Evolutionary conservation across 2,797 vertebrate genomes (phyloP), one percentile per base, ranked within the genome.

Genomic region (Coracias cyanogaster): DNA sequence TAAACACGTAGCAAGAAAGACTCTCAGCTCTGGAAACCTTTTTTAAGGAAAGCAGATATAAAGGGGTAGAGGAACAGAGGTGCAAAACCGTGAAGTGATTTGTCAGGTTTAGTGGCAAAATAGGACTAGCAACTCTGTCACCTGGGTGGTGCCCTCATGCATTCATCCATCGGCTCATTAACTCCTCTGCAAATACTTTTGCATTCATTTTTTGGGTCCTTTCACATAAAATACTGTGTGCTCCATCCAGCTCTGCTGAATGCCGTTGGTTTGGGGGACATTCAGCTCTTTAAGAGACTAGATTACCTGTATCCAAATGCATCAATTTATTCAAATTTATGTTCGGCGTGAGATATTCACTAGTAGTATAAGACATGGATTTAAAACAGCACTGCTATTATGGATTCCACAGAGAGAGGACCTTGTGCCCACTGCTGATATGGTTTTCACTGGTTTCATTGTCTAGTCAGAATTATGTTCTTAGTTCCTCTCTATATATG

Each of bases 101-200:
- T 86, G 25, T 83, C 65, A 71, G 29, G 24, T 92, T 73, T 65
- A 37, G 18, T 90, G 57, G 29, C 73, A 89, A 74, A 91, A 80
- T 4, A 65, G 16, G 7, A 25, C 24, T 48, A 51, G 20, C n/a
- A 51, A 45, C 10, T 60, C 37, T 86, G 52, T 45, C 71, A 54
- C 21, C 60, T 60, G 20, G 60, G 24, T 70, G 25, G 33, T 82
- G 15, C 64, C 57, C 41, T 78, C 52, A 15, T 41, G 37, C 15
- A 22, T 90, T 86, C 37, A 41, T 73, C 28, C 37, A 7, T 28
- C 74, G 62, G 17, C 21, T 90, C 37, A 33, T 51, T 66, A 82
- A 37, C 51, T 76, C 7, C 29, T 76, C 48, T 84, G 61, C 9
- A 94, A 25, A 79, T 84, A 83, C 33, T n/a, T 69, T 26, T 84